These are phyloP conservation scores for Pachypanchax playfairii DNA, from an alignment of 2,113 vertebrate genomes.

Conservation along the genomic window DNA sequence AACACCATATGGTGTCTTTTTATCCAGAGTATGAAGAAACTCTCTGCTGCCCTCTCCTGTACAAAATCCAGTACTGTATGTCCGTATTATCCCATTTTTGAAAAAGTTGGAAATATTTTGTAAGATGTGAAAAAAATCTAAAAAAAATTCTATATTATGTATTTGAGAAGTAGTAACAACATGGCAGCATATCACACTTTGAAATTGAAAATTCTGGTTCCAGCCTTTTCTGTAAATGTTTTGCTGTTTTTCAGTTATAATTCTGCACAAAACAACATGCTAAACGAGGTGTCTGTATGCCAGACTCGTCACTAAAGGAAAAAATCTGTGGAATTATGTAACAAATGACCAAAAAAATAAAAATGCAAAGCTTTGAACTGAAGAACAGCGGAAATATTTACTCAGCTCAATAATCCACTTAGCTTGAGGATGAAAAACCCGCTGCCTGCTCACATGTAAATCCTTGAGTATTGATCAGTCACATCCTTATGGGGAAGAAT, in stretches of 20 bases:
- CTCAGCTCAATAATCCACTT: background rate
- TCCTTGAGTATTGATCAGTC: background rate
- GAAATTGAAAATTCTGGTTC: too few species aligned
- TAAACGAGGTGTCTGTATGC: background rate
- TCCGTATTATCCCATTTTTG: too few species aligned
- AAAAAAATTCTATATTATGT: background rate
- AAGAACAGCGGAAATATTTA: background rate
- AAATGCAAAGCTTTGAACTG: background rate
- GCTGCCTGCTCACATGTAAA: conserved; percentile 11
- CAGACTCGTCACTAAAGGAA: background rate
- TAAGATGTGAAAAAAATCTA: too few species aligned
- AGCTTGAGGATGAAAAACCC: background rate
- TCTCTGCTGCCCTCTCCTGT: conserved; percentile 74
- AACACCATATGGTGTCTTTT: conserved; percentile 44
- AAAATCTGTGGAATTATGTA: background rate
- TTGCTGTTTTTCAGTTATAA: too few species aligned
- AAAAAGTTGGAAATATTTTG: too few species aligned
- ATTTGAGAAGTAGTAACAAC: background rate
- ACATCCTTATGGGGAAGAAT: background rate
- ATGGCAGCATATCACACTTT: background rate
- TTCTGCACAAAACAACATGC: too few species aligned
- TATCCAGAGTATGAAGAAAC: conserved; percentile 5
- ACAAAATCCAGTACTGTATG: conserved; percentile 12
- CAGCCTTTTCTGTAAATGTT: too few species aligned
- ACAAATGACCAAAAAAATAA: background rate